phyloP scores from a whole-genome alignment of 2,888 invertebrate species.

The Agonopterix alstromeriana region DNA sequence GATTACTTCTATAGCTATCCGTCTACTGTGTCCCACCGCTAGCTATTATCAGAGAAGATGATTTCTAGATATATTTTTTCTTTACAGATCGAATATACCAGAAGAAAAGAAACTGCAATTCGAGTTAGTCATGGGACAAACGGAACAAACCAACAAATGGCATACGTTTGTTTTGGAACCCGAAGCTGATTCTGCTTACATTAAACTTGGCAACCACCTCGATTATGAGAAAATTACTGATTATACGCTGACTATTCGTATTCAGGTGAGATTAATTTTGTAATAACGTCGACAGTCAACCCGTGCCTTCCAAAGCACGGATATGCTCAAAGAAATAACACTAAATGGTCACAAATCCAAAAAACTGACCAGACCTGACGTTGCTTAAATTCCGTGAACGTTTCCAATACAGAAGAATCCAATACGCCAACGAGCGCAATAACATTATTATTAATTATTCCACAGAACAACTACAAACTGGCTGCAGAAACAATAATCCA shows the following conservation, averaged over 20 bases:
- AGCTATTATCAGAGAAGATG: neutral
- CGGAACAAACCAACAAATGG: slow-evolving; percentile 90
- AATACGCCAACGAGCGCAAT: too few relatives aligned
- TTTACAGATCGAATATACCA: slow-evolving; percentile 82
- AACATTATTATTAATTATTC: neutral
- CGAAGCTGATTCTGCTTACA: slow-evolving; percentile 82
- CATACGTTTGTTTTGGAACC: slow-evolving; percentile 84
- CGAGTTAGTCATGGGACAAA: slow-evolving; percentile 87
- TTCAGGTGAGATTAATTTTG: slow-evolving; percentile 63
- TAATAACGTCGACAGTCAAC: neutral
- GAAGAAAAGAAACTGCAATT: slow-evolving; percentile 86
- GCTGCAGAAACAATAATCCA: slow-evolving; percentile 87
- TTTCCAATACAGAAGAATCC: too few relatives aligned
- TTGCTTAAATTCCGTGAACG: too few relatives aligned
- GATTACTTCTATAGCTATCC: too few relatives aligned
- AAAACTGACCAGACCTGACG: too few relatives aligned
- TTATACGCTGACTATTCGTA: slow-evolving; percentile 89
- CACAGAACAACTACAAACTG: slow-evolving; percentile 85
- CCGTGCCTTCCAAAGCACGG: too few relatives aligned
- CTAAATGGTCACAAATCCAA: too few relatives aligned
- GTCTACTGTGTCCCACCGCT: too few relatives aligned
- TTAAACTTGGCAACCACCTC: slow-evolving; percentile 84
- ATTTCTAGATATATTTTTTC: neutral
- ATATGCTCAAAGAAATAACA: too few relatives aligned
- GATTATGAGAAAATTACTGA: slow-evolving; percentile 92